Percentiles rank a stretch among this genome's conserved stretches.
Conservation (phyloP, 2,888 invertebrate genomes). For the Diploptera punctata region DNA sequence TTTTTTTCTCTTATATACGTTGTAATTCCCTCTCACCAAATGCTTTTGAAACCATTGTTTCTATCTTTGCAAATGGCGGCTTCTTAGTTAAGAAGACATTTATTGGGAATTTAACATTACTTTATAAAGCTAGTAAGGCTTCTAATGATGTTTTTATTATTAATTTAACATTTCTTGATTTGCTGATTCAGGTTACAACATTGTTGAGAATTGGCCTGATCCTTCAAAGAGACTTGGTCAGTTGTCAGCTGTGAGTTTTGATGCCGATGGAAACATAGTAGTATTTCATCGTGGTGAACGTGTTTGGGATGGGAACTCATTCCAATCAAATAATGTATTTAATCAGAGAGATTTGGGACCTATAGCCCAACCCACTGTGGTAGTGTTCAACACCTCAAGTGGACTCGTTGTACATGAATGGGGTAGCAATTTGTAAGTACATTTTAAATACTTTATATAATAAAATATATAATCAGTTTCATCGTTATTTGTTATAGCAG, state of each 20-base stretch:
- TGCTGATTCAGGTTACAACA: constrained; percentile 48
- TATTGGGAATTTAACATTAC: no score
- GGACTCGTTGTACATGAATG: constrained; percentile 69
- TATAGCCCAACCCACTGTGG: constrained; percentile 68
- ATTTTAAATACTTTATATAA: no score
- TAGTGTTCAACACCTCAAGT: constrained; percentile 64
- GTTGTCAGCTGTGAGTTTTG: constrained; percentile 81
- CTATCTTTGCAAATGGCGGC: no score
- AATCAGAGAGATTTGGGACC: constrained; percentile 61
- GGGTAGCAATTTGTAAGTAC: constrained; percentile 62
- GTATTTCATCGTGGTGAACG: constrained; percentile 82
- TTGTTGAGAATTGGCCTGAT: constrained; percentile 65
- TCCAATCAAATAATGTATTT: constrained; percentile 64
- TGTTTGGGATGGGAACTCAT: constrained; percentile 67
- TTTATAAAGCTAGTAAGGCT: no score
- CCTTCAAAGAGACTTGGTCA: constrained; percentile 66
- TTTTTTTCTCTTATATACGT: no score
- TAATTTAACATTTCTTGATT: no score
- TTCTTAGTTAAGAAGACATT: no score
- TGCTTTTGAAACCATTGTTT: no score
- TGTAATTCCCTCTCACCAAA: no score
- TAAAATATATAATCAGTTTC: no score
- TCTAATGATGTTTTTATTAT: no score
- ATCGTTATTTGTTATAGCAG: no score
- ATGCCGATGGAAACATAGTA: constrained; percentile 72